Evolutionary conservation across 2,888 invertebrate genomes (phyloP).

Genomic region (Buathra laborator): DNA sequence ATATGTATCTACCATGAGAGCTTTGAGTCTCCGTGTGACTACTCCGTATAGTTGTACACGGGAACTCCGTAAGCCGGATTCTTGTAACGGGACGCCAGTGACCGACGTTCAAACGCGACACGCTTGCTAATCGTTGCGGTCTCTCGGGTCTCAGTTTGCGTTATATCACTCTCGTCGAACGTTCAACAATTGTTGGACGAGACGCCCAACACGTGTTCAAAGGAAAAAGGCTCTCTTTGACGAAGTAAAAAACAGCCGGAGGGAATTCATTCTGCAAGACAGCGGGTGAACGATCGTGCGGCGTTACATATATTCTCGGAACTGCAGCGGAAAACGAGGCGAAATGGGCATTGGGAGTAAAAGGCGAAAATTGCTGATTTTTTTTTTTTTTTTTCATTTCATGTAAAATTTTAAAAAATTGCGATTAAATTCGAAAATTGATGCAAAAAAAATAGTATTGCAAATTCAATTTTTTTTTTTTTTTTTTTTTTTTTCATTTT

Average conservation of each 20-base stretch:
- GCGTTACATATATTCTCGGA: too few species aligned
- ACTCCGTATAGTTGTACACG: background rate
- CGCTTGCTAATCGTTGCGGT: conserved; percentile 29
- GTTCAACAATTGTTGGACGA: conserved; percentile 15
- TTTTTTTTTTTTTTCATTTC: too few species aligned
- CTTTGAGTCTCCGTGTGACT: conserved; percentile 23
- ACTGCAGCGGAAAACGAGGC: too few species aligned
- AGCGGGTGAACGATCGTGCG: too few species aligned
- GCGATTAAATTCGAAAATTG: too few species aligned
- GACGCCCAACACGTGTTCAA: background rate
- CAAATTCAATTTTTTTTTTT: too few species aligned
- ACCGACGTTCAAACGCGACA: conserved; percentile 44
- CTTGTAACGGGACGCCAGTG: conserved; percentile 61
- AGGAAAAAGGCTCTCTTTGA: background rate
- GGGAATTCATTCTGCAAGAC: background rate
- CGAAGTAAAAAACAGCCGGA: background rate
- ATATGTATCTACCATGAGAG: background rate
- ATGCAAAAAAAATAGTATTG: too few species aligned
- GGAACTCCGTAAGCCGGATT: conserved; percentile 12
- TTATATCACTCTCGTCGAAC: conserved; percentile 12
- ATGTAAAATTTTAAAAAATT: too few species aligned
- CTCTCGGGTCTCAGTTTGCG: background rate
- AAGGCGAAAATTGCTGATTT: too few species aligned
- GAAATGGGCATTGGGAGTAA: too few species aligned
- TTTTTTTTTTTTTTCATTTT: too few species aligned